Conservation (phyloP, 1,140 invertebrate species). For the Drosophila sproati region DNA sequence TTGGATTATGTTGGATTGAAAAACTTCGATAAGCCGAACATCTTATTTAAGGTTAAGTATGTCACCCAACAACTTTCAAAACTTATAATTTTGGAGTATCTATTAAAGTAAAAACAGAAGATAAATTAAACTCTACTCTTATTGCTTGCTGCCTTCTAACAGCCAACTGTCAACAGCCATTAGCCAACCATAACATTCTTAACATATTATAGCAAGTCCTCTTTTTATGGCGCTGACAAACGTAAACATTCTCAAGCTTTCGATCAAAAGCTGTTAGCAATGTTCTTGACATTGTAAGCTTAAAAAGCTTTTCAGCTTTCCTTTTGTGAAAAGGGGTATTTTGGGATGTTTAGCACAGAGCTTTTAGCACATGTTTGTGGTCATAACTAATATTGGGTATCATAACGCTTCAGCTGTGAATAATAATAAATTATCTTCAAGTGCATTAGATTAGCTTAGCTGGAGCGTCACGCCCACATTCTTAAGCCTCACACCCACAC, state of each 20-base stretch:
- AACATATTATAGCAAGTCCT: not conserved
- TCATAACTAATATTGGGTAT: slow-evolving; percentile 24
- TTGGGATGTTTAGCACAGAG: slow-evolving; percentile 6
- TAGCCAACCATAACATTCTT: too few relatives aligned
- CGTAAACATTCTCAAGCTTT: not conserved
- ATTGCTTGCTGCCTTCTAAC: not conserved
- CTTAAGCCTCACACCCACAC: slow-evolving; percentile 33
- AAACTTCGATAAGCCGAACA: too few relatives aligned
- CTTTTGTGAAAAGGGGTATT: not conserved
- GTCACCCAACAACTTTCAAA: too few relatives aligned
- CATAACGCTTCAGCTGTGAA: slow-evolving; percentile 37
- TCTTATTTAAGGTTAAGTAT: too few relatives aligned
- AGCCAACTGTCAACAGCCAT: not conserved
- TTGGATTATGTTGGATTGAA: too few relatives aligned
- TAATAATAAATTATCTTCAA: slow-evolving; percentile 71
- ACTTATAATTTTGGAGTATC: too few relatives aligned
- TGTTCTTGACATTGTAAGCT: not conserved
- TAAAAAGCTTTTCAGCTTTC: not conserved
- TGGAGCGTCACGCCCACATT: slow-evolving; percentile 62
- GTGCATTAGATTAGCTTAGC: slow-evolving; percentile 60
- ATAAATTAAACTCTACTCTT: too few relatives aligned
- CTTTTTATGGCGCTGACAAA: not conserved
- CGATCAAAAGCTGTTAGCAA: not conserved
- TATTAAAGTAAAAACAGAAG: too few relatives aligned
- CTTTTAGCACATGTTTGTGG: slow-evolving; percentile 31